Percentiles rank a stretch among this genome's conserved stretches.
Conservation (phyloP, 2,113 vertebrate genomes). For the Collichthys lucidus region DNA sequence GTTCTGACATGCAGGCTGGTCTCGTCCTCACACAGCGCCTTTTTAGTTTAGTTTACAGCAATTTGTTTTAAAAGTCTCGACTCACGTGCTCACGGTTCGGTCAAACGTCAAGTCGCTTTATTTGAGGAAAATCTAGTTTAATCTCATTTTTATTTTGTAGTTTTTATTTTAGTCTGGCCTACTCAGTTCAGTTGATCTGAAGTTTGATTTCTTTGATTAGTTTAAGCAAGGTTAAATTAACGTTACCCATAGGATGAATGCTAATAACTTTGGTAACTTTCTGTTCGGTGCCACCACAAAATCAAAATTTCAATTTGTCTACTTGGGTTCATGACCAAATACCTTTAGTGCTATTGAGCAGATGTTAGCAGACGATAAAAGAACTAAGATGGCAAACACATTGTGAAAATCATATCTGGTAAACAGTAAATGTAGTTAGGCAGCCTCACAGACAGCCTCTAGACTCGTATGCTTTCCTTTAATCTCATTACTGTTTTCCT, state of each 20-base stretch:
- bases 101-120: neutral
- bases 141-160: neutral
- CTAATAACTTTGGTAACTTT: neutral
- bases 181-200: neutral
- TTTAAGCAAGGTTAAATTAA: neutral
- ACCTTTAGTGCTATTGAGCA: neutral
- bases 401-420: no score
- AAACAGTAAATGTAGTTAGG: no score
- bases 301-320: no score
- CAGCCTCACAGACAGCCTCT: neutral
- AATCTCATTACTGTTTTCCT: neutral
- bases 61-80: conserved; percentile 13
- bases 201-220: neutral
- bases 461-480: neutral
- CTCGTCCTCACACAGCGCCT: conserved; percentile 24
- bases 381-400: no score
- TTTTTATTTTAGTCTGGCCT: neutral
- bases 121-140: neutral
- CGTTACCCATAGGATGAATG: neutral
- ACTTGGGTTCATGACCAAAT: neutral
- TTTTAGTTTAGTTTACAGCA: neutral
- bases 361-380: no score
- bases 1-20: conserved; percentile 62
- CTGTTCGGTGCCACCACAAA: neutral
- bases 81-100: neutral